Evolutionary conservation across 2,113 vertebrate genomes (phyloP).

Genomic region (Leptodactylus fuscus): DNA sequence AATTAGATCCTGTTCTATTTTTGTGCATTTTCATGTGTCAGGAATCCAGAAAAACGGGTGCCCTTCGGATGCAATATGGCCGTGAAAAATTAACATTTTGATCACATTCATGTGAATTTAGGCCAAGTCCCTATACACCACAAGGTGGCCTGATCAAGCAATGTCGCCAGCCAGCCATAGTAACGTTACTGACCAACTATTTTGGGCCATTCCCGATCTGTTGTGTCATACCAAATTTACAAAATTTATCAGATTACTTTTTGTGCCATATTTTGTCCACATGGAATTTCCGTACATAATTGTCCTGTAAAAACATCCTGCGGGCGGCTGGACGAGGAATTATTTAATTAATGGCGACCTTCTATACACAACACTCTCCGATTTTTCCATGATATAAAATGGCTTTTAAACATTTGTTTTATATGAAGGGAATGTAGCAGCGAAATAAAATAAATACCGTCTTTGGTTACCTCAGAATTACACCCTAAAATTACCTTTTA

Average conservation of each 20-base stretch:
- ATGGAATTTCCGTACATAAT: neutral
- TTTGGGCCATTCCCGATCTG: no score
- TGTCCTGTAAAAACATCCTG: neutral
- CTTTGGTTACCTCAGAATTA: slow-evolving; percentile 47
- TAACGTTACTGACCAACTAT: no score
- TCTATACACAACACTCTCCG: neutral
- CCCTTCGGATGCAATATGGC: no score
- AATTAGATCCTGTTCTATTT: no score
- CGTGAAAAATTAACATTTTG: no score
- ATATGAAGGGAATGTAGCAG: slow-evolving; percentile 28
- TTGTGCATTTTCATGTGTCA: no score
- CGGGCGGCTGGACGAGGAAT: neutral
- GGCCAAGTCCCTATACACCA: no score
- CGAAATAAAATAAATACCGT: slow-evolving; percentile 49
- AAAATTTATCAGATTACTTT: neutral
- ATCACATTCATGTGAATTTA: no score
- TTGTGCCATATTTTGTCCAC: neutral
- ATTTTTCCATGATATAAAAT: slow-evolving; percentile 25
- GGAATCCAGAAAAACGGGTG: no score
- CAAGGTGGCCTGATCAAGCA: no score
- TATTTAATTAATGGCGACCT: neutral
- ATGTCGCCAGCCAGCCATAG: no score
- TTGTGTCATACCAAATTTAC: neutral
- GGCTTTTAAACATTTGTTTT: slow-evolving; percentile 28
- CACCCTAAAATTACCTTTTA: slow-evolving; percentile 52